Evolutionary conservation across 92 coral and sea anemone species (phyloP).

Genomic region (Heliopora coerulea): DNA sequence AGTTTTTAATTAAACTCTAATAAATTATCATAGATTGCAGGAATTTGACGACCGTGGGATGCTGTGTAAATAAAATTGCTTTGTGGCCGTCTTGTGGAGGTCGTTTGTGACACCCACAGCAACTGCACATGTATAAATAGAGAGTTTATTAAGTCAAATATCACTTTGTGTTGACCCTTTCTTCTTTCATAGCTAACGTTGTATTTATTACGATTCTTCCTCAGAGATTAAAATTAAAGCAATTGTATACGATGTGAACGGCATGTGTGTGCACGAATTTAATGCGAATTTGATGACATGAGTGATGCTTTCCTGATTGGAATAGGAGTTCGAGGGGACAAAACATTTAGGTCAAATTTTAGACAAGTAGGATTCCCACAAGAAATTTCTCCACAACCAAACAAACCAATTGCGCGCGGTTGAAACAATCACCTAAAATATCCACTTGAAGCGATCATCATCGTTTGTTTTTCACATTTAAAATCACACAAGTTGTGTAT

Average conservation of each 20-base stretch:
- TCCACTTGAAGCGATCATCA: no score
- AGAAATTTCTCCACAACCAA: no score
- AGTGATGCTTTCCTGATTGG: not conserved
- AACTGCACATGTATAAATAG: not conserved
- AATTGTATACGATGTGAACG: not conserved
- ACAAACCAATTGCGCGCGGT: no score
- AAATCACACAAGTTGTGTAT: no score
- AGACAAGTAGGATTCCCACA: no score
- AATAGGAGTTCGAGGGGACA: not conserved
- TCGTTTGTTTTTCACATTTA: no score
- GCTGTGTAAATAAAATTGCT: not conserved
- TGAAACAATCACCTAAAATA: no score
- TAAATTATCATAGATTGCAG: not conserved
- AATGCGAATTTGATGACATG: not conserved
- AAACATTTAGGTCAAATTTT: no score
- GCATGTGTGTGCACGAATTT: not conserved
- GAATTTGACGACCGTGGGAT: not conserved
- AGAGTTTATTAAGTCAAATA: no score
- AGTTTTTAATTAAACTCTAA: not conserved
- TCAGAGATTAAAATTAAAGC: not conserved
- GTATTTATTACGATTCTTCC: no score
- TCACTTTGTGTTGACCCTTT: no score
- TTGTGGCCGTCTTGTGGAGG: not conserved
- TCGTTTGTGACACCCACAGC: not conserved
- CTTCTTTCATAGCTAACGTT: not conserved